phyloP scores from a whole-genome alignment of 2,888 invertebrate genomes.

The Stomorhina lunata region DNA sequence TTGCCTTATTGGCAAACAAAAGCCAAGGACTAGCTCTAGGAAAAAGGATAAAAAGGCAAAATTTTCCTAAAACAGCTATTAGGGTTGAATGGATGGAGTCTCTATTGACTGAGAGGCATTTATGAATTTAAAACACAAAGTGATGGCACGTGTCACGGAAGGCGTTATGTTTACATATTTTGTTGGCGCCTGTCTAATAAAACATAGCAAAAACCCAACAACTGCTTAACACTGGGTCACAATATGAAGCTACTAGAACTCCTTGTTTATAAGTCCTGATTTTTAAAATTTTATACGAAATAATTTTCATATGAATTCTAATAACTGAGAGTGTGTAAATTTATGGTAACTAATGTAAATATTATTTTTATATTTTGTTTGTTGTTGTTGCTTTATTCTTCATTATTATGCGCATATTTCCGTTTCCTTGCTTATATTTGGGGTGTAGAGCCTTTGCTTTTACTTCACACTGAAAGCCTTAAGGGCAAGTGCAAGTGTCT shows the following conservation, averaged over 20 bases:
- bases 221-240: slow-evolving; percentile 40
- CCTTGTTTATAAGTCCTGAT: neutral
- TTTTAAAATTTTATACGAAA: slow-evolving; percentile 57
- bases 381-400: slow-evolving; percentile 44
- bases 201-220: slow-evolving; percentile 24
- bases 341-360: slow-evolving; percentile 75
- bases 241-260: slow-evolving; percentile 47
- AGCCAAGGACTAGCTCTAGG: slow-evolving; percentile 36
- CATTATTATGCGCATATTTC: slow-evolving; percentile 63
- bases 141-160: slow-evolving; percentile 73
- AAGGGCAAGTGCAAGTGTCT: slow-evolving; percentile 54
- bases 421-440: slow-evolving; percentile 23
- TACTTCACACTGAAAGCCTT: slow-evolving; percentile 21
- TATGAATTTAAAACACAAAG: slow-evolving; percentile 64
- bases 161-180: slow-evolving; percentile 77
- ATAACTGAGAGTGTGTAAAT: slow-evolving; percentile 25
- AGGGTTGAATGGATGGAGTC: slow-evolving; percentile 53
- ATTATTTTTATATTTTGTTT: slow-evolving; percentile 60
- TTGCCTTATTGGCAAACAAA: slow-evolving; percentile 59
- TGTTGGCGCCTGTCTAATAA: slow-evolving; percentile 56
- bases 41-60: slow-evolving; percentile 61
- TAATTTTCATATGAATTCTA: slow-evolving; percentile 56
- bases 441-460: slow-evolving; percentile 2
- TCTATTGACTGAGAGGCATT: slow-evolving; percentile 24
- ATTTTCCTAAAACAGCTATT: neutral